These are phyloP conservation scores for Oriolus oriolus DNA, from an alignment of 2,113 vertebrate genomes.

Conservation along the genomic window DNA sequence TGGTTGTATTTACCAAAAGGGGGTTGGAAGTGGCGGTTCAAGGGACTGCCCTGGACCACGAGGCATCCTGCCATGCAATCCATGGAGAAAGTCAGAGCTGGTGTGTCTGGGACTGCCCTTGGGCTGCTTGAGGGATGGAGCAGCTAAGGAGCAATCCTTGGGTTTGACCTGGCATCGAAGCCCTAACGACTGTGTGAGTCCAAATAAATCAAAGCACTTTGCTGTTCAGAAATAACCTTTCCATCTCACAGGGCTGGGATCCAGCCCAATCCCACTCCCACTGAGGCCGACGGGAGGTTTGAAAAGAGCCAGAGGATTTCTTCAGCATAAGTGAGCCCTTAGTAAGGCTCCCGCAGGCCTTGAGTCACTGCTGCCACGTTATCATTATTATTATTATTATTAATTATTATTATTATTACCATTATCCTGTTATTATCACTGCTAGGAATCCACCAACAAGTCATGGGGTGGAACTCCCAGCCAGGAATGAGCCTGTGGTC, in stretches of 20 bases:
- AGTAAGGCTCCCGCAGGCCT: not conserved
- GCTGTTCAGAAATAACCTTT: not conserved
- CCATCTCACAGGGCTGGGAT: not conserved
- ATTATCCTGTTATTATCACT: not conserved
- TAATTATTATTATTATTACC: not conserved
- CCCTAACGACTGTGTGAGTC: not conserved
- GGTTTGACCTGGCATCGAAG: not conserved
- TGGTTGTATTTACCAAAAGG: not conserved
- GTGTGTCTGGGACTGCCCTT: not conserved
- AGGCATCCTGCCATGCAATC: not conserved
- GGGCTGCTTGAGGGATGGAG: not conserved
- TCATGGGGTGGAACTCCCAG: not conserved
- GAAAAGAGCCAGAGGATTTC: not conserved
- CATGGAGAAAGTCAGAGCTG: not conserved
- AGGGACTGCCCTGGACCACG: fast-evolving
- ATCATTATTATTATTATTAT: not conserved
- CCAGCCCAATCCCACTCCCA: not conserved
- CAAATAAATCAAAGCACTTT: not conserved
- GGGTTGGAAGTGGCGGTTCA: not conserved
- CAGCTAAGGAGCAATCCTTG: not conserved
- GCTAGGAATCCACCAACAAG: not conserved
- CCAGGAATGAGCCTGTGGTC: not conserved
- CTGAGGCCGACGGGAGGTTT: not conserved
- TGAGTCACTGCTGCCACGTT: not conserved
- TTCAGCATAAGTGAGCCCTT: not conserved